Evolutionary conservation across 1,140 invertebrate genomes (phyloP), one percentile per base, ranked within the genome.

Genomic region (Condylostylus longicornis): DNA sequence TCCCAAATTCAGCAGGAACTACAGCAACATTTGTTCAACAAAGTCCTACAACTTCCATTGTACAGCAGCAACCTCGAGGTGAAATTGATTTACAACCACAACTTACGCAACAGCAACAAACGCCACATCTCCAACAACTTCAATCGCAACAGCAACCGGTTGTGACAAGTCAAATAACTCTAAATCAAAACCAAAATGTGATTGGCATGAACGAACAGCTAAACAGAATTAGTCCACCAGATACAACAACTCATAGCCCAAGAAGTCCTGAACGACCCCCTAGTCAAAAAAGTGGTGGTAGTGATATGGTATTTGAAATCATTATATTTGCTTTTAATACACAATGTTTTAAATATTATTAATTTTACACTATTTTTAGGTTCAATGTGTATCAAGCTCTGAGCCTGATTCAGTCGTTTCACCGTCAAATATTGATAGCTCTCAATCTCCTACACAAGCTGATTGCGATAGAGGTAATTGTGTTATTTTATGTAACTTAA

Each of bases 341-440:
- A 17, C 1, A 31, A 4, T 9, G 7, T n/a, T 28, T 1, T 3
- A 13, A 27, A 18, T 20, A 29, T n/a, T 40, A n/a, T 5, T n/a
- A 3, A n/a, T 36, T 10, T 34, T 7, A 6, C 35, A 22, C 19
- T 9, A 6, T 43, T 66, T 66, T 25, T 57, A 82, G 78, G 82
- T 86, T 14, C 81, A 85, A 56, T 85, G 79, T 52, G 75, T 85
- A 32, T 85, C 82, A 3, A 84, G 80, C 49, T 84, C 80, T 50
- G 79, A 83, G 51, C 77, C 75, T 10, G 79, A 82, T 55, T 71
- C 71, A 1, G 77, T 51, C 8, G 45, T 54, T 10, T 61, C 58
- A 5, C 58, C 58, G 1, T 46, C 47, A 19, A 57, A 52, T 35
- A 37, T 25, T 5, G 58, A 60, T 29, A 57, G 57, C 17, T 40